A percentile compares a stretch with the other conserved stretches of the same genome.
Conservation (phyloP, 2,888 invertebrate species). For the Diarsia mendica region DNA sequence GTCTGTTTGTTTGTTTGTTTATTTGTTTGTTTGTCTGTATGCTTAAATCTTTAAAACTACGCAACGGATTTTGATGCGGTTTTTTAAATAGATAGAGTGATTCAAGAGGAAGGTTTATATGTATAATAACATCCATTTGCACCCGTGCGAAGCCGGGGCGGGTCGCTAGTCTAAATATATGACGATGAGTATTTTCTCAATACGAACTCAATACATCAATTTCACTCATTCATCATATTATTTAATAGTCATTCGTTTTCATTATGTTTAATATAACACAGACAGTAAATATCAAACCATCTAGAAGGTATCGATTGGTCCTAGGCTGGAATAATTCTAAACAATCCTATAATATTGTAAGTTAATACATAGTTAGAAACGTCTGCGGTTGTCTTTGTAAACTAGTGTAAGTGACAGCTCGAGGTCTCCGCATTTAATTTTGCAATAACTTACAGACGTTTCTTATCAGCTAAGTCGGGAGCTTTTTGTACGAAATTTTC, state of each 20-base stretch:
- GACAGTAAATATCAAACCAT: not conserved
- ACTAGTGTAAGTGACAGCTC: constrained; percentile 18
- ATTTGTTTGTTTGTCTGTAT: no score
- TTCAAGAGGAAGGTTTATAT: no score
- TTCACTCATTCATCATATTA: constrained; percentile 37
- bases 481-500: not conserved
- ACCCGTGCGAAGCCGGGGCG: no score
- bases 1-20: no score
- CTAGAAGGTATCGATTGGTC: not conserved
- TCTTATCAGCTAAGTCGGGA: not conserved
- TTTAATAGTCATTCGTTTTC: constrained; percentile 35
- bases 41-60: no score
- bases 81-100: no score
- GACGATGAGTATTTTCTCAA: not conserved
- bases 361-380: not conserved
- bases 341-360: not conserved
- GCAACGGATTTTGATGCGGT: no score
- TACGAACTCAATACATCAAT: constrained; percentile 1
- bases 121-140: no score
- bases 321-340: not conserved
- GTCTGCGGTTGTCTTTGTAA: constrained; percentile 3
- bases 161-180: no score
- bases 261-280: constrained; percentile 32
- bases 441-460: constrained; percentile 3
- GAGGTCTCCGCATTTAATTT: constrained; percentile 3